Base-by-base conservation (phyloP, 2,888 invertebrate genomes). In the Trichogramma evanescens region DNA sequence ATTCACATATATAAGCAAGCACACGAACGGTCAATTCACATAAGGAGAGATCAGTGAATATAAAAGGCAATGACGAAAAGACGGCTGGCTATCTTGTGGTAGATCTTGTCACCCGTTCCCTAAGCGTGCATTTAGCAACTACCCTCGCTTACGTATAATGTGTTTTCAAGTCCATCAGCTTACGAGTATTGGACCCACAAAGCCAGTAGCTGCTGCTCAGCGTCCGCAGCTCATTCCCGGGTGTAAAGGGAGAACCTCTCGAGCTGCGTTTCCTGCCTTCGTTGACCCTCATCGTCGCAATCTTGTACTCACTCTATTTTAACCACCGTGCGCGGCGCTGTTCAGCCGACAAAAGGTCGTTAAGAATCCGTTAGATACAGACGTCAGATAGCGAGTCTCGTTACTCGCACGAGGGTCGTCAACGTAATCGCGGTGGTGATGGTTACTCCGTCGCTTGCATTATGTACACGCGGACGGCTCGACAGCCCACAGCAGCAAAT, bases 281-380 rank as follows among this genome's bases (percentile, higher is more conserved):
- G 7, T 13, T 7, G 13, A 9, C 13, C 13, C 8, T 50, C 8
- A n/a, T 50, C 13, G 7, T 50, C 7, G 8, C 50, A 50, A 9
- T 8, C 50, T 50, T 13, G 13, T 3, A n/a, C 13, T 10, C 50
- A 10, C n/a, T 50, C 50, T 50, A 9, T 8, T 53, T 59, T 52
- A 58, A 49, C 55, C 51, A 64, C 64, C 56, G 50, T 50, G 48
- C 57, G 55, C 43, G 54, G 53, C 43, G 56, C 65, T 69, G 69
- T 69, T 68, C 57, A 67, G 65, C 62, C 65, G 74, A 75, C 75
- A 74, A 75, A 75, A 73, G 74, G 72, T 75, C 74, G 74, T 75
- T 75, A 72, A 75, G 75, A 75, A 74, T 75, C 74, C 75, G 75
- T 75, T 75, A 75, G 75, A 76, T 75, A 68, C 69, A 72, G 68